phyloP scores from a whole-genome alignment of 2,888 invertebrate species.

The Pogonocherus hispidulus region DNA sequence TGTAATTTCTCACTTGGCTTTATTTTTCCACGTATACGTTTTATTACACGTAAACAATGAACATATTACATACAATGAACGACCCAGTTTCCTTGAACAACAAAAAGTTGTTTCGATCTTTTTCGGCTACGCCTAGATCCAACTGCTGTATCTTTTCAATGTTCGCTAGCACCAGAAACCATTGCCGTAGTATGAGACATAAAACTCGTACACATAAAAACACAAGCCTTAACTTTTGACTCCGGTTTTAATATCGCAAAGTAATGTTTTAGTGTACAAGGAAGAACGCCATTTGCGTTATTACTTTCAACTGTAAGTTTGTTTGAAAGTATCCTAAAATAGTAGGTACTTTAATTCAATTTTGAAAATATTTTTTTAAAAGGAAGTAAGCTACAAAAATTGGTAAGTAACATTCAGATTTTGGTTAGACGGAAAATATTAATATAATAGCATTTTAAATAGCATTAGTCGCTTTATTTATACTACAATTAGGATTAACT shows the following conservation, averaged over 20 bases:
- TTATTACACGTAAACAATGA: too few species aligned
- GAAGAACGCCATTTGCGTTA: neutral
- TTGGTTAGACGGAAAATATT: too few species aligned
- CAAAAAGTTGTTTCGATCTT: neutral
- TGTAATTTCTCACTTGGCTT: too few species aligned
- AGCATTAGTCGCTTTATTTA: too few species aligned
- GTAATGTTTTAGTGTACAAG: constrained; percentile 35
- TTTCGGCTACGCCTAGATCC: neutral
- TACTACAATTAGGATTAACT: too few species aligned
- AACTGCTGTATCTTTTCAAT: constrained; percentile 21
- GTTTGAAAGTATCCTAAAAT: neutral
- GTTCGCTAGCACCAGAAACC: constrained; percentile 41
- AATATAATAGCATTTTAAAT: too few species aligned
- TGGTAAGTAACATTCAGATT: too few species aligned
- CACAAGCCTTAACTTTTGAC: constrained; percentile 46
- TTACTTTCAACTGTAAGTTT: neutral
- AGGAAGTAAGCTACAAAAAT: neutral
- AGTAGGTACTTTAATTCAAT: too few species aligned
- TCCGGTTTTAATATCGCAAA: constrained; percentile 46
- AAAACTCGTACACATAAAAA: constrained; percentile 46
- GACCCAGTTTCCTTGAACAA: neutral
- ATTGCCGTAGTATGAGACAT: constrained; percentile 43
- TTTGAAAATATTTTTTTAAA: too few species aligned
- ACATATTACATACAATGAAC: neutral
- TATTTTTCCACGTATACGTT: too few species aligned